phyloP scores from a whole-genome alignment of 2,888 invertebrate genomes.

The Trissoscelio sp. region DNA sequence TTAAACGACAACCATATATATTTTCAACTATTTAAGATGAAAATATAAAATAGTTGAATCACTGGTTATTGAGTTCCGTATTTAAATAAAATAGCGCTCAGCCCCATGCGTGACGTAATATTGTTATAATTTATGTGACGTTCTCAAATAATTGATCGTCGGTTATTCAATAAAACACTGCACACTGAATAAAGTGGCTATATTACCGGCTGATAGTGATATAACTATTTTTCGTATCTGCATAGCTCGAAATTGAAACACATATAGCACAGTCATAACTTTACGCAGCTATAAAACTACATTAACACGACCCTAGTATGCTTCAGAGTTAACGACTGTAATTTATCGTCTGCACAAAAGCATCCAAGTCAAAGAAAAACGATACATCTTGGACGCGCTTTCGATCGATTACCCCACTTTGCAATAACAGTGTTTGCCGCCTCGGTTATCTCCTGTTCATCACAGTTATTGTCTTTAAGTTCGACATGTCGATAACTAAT shows the following conservation, averaged over 20 bases:
- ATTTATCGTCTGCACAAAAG: conserved; percentile 61
- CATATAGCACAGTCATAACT: conserved; percentile 63
- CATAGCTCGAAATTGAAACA: conserved; percentile 64
- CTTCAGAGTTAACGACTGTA: conserved; percentile 63
- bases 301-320: conserved; percentile 58
- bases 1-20: conserved; percentile 5
- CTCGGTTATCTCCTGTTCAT: conserved; percentile 47
- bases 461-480: conserved; percentile 50
- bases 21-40: conserved; percentile 15
- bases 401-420: conserved; percentile 64
- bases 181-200: conserved; percentile 59
- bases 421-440: conserved; percentile 52
- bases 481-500: conserved; percentile 26
- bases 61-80: conserved; percentile 18
- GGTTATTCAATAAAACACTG: conserved; percentile 60
- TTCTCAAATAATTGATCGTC: conserved; percentile 57
- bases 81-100: conserved; percentile 32
- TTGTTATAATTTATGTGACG: conserved; percentile 60
- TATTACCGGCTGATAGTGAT: conserved; percentile 61
- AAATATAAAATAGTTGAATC: conserved; percentile 13
- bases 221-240: conserved; percentile 68
- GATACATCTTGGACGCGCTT: conserved; percentile 60
- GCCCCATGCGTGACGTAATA: conserved; percentile 37
- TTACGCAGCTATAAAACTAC: conserved; percentile 64
- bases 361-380: conserved; percentile 63